phyloP scores from a whole-genome alignment of 1,140 invertebrate genomes.

The Ceratoteleas bidentatus region DNA sequence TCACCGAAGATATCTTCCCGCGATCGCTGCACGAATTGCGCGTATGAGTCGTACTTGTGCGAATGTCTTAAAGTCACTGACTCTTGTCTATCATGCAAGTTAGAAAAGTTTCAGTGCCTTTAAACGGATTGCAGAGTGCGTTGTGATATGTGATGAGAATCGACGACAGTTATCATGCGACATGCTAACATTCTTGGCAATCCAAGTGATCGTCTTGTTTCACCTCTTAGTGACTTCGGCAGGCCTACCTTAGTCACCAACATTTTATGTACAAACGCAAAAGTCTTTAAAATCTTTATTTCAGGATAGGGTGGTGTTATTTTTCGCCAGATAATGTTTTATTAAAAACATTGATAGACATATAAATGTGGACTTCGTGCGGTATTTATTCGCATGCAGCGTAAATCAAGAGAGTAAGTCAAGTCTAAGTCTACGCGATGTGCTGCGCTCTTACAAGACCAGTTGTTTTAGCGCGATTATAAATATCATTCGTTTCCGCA shows the following conservation, averaged over 20 bases:
- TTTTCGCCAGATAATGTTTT: constrained; percentile 22
- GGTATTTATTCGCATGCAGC: constrained; percentile 39
- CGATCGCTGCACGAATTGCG: no score
- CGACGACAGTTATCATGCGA: constrained; percentile 9
- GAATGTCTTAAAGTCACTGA: constrained; percentile 51
- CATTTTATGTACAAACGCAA: not conserved
- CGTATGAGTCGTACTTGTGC: not conserved
- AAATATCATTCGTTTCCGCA: no score
- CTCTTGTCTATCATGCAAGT: constrained; percentile 69
- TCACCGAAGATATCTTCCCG: no score
- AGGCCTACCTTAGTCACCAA: no score
- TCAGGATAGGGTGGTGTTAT: constrained; percentile 20
- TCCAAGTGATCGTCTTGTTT: not conserved
- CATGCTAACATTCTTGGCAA: constrained; percentile 21
- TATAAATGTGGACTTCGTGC: constrained; percentile 47
- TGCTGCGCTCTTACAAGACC: no score
- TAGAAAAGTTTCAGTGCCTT: constrained; percentile 67
- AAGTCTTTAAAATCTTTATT: not conserved
- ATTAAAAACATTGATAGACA: constrained; percentile 34
- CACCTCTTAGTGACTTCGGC: no score
- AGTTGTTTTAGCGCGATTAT: no score
- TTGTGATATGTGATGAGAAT: constrained; percentile 10
- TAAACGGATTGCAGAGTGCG: constrained; percentile 32
- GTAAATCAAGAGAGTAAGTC: no score
- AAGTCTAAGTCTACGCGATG: no score